Percentiles rank a stretch among this genome's conserved stretches.
These are phyloP conservation scores for Camponotus pennsylvanicus DNA, from an alignment of 1,140 invertebrate species.

Conservation along the genomic window DNA sequence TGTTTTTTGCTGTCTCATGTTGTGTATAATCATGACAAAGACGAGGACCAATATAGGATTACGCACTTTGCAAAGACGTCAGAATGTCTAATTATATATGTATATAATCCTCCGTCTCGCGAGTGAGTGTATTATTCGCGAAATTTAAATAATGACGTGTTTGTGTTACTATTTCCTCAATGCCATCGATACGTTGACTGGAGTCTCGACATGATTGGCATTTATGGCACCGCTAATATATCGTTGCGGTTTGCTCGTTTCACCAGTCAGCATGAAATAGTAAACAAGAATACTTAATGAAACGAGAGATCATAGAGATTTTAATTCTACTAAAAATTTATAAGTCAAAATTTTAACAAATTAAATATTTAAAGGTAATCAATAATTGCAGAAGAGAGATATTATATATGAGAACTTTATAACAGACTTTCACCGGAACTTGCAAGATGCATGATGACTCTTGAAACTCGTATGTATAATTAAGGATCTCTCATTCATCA, in stretches of 20 bases:
- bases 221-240: conserved; percentile 22
- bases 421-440: neutral
- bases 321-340: neutral
- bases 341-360: neutral
- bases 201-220: neutral
- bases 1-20: neutral
- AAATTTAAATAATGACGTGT: conserved; percentile 65
- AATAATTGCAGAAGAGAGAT: neutral
- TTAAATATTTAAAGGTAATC: neutral
- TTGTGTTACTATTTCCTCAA: conserved; percentile 68
- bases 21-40: neutral
- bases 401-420: neutral
- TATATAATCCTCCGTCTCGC: neutral
- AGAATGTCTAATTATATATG: neutral
- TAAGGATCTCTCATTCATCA: neutral
- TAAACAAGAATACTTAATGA: conserved; percentile 8
- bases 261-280: neutral
- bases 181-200: conserved; percentile 32
- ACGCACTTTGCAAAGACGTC: neutral
- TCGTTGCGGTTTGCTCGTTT: conserved; percentile 15
- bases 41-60: neutral
- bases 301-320: neutral
- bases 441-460: neutral
- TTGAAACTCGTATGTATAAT: neutral
- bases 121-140: neutral